phyloP scores from a whole-genome alignment of 2,113 vertebrate genomes.

The Epinephelus moara region DNA sequence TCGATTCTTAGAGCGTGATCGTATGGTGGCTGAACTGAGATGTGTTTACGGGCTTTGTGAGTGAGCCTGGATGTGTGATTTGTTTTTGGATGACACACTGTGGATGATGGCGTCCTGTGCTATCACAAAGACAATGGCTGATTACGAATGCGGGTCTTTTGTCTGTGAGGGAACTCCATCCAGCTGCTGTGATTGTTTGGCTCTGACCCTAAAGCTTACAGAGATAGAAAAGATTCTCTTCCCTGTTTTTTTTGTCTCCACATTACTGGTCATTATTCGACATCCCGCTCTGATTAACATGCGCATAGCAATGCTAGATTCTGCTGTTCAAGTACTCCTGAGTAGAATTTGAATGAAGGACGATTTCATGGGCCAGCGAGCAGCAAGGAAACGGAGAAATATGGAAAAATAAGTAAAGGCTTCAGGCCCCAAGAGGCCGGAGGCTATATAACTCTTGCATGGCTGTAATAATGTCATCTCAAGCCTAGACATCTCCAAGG shows the following conservation, averaged over 20 bases:
- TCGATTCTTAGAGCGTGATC: background rate
- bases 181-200: background rate
- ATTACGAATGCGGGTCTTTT: constrained; percentile 4
- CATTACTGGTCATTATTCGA: constrained; percentile 42
- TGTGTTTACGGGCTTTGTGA: background rate
- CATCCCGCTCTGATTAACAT: constrained; percentile 45
- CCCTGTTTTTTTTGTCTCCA: background rate
- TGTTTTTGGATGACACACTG: background rate
- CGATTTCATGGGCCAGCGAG: background rate
- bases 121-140: background rate
- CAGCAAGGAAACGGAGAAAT: background rate
- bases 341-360: constrained; percentile 50
- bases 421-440: background rate
- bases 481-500: constrained; percentile 27
- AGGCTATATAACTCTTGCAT: background rate
- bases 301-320: background rate
- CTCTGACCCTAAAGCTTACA: constrained; percentile 5
- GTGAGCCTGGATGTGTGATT: too few relatives aligned
- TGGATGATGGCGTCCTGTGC: background rate
- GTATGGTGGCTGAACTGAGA: background rate
- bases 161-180: background rate
- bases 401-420: background rate
- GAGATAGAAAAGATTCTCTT: background rate
- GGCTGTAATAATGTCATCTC: constrained; percentile 30
- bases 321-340: constrained; percentile 14